phyloP scores from a whole-genome alignment of 1,140 invertebrate genomes.

The Calliphora vicina region DNA sequence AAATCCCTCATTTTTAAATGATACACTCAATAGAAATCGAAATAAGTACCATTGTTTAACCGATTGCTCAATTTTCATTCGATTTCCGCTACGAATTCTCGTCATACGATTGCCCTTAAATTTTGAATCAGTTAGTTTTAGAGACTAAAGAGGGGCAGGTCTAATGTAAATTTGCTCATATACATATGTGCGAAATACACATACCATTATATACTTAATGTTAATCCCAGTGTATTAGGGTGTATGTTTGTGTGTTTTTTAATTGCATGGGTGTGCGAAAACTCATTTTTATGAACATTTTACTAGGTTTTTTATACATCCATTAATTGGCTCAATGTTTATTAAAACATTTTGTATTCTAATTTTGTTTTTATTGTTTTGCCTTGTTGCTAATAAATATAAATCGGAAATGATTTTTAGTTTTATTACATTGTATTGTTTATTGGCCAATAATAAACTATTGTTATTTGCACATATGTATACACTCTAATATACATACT shows the following conservation, averaged over 20 bases:
- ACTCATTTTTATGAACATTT: background rate
- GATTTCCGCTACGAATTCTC: too few species aligned
- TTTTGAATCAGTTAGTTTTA: too few species aligned
- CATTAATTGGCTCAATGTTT: background rate
- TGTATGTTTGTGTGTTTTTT: background rate
- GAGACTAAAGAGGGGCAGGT: too few species aligned
- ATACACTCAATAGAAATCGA: too few species aligned
- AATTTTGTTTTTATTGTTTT: background rate
- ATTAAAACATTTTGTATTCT: background rate
- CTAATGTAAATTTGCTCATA: too few species aligned
- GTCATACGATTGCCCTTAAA: too few species aligned
- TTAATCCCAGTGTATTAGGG: background rate
- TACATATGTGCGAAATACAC: too few species aligned
- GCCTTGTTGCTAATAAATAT: background rate
- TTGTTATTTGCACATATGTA: background rate
- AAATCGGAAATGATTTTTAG: background rate
- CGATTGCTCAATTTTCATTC: too few species aligned
- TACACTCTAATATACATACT: background rate
- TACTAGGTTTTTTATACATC: background rate
- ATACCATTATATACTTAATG: too few species aligned
- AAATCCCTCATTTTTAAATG: too few species aligned
- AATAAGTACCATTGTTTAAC: too few species aligned
- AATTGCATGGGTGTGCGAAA: background rate
- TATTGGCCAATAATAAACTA: background rate
- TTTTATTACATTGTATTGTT: background rate